phyloP scores from a whole-genome alignment of 2,888 invertebrate genomes.

The Gymnoscelis rufifasciata region DNA sequence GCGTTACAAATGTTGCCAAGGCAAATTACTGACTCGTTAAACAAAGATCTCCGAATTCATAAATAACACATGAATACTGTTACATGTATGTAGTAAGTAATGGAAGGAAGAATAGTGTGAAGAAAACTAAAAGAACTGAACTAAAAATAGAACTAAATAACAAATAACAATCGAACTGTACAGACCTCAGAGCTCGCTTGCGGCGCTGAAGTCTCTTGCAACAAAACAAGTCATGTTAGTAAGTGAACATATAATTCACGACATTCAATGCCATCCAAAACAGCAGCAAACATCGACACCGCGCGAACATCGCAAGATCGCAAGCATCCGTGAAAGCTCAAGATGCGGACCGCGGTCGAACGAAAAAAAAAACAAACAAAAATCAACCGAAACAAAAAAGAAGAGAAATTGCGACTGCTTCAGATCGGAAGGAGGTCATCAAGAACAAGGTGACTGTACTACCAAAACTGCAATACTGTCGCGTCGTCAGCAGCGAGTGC shows the following conservation, averaged over 20 bases:
- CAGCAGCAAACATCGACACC: not conserved
- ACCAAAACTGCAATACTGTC: constrained; percentile 97
- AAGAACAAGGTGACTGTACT: constrained; percentile 87
- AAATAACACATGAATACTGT: constrained; percentile 27
- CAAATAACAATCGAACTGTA: constrained; percentile 27
- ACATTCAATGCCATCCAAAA: constrained; percentile 11
- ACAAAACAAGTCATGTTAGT: constrained; percentile 22
- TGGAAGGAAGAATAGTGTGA: constrained; percentile 48
- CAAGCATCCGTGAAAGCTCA: constrained; percentile 14
- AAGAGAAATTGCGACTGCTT: constrained; percentile 74
- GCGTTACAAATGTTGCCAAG: too few relatives aligned
- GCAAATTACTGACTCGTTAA: too few relatives aligned
- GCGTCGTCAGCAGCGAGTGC: constrained; percentile 87
- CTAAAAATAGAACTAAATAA: constrained; percentile 36
- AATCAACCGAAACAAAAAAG: constrained; percentile 39
- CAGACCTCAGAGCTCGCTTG: constrained; percentile 34
- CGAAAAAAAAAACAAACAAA: constrained; percentile 27
- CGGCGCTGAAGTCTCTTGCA: constrained; percentile 26
- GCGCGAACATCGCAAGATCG: not conserved
- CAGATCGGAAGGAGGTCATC: constrained; percentile 63
- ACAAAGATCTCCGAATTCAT: constrained; percentile 41
- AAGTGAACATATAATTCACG: constrained; percentile 8
- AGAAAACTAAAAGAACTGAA: constrained; percentile 36
- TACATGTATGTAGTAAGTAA: constrained; percentile 29
- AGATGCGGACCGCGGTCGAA: constrained; percentile 11